Percentiles rank a stretch among this genome's conserved stretches.
These are phyloP conservation scores for Drosophila triauraria DNA, from an alignment of 1,140 invertebrate species.

Conservation along the genomic window DNA sequence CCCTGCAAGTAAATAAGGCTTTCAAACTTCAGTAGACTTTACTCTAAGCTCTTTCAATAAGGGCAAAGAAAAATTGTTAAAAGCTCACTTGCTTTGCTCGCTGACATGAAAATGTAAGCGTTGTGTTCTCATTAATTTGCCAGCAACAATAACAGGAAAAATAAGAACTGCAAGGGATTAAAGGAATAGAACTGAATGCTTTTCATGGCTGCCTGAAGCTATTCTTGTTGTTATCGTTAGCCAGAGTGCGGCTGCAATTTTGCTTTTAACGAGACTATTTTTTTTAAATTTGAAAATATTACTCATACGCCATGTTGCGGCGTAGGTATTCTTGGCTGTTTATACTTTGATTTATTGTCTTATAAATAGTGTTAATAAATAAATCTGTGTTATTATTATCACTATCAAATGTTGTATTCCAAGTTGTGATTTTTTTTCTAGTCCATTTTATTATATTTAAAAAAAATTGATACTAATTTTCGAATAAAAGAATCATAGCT, in stretches of 20 bases:
- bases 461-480: too few species aligned
- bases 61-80: constrained; percentile 23
- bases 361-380: too few species aligned
- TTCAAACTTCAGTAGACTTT: neutral
- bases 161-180: constrained; percentile 15
- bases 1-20: neutral
- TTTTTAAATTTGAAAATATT: constrained; percentile 56
- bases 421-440: too few species aligned
- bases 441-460: too few species aligned
- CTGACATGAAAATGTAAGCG: constrained; percentile 62
- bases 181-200: constrained; percentile 22
- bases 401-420: too few species aligned
- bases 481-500: too few species aligned
- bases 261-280: constrained; percentile 63
- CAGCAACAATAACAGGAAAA: constrained; percentile 45
- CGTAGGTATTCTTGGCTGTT: neutral
- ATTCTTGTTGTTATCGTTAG: constrained; percentile 36
- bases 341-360: neutral
- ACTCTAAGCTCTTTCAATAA: neutral
- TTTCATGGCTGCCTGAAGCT: constrained; percentile 51
- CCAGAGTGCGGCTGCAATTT: constrained; percentile 45
- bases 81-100: constrained; percentile 38
- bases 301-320: constrained; percentile 53
- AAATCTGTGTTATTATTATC: neutral
- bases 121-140: constrained; percentile 71